Evolutionary conservation across 2,888 invertebrate genomes (phyloP), one percentile per base, ranked within the genome.

Genomic region (Girardia tigrina): DNA sequence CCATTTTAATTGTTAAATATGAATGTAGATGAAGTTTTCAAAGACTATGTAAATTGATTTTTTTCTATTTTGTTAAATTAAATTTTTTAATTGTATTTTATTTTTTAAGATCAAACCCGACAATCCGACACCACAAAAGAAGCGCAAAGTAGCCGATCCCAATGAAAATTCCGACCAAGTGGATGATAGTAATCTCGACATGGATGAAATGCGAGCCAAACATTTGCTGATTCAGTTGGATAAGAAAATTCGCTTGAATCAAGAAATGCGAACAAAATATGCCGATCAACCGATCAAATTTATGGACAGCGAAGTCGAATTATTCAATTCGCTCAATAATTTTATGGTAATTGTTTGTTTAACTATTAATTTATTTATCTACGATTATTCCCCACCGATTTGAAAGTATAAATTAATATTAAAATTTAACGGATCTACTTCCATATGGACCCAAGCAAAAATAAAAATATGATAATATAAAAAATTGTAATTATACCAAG

Each of bases 211-310:
- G 12, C 26, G n/a, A 56, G 74, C 42, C 14, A 74, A 74, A 69
- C 42, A 42, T 27, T 16, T 95, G 82, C 89, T 95, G 26, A 86
- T 94, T 16, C 88, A 91, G 78, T 94, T 97, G 86, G 98, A 98
- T 82, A 97, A 98, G 83, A 88, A 91, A 81, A 90, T 91, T 72
- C 86, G 94, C 8, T 91, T 89, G 82, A 98, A 98, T 84, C 90
- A 95, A 83, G 97, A 98, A 85, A 91, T 95, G 90, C 88, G 98
- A 78, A 95, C 98, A 16, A 98, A 99, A 85, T 97, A 93, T 84
- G 91, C 94, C 0, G 97, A 95, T 82, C 89, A 90, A 81, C 92
- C 95, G 6, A 93, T 94, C 83, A 95, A 94, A 81, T 98, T 98
- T 83, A 94, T 98, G 88, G 88, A 98, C 80, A 94, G 95, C 77